Evolutionary conservation across 2,888 invertebrate genomes (phyloP), one percentile per base, ranked within the genome.

Genomic region (Volucella bombylans): DNA sequence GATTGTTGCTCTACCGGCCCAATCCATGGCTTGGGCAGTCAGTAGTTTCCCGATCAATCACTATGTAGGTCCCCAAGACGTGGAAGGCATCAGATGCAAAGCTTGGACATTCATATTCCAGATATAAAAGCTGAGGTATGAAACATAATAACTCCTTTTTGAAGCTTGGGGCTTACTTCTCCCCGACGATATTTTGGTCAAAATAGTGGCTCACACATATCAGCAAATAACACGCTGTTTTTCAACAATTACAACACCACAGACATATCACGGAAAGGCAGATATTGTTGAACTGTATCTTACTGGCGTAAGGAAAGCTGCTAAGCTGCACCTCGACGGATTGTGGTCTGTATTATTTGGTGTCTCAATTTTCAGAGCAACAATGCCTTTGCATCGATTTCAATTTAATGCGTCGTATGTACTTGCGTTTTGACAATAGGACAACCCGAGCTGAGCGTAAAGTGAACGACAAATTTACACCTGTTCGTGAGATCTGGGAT

Each of bases 261-360:
- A 67, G 52, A 65, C 38, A 39, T 77, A n/a, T n/a, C n/a, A n/a
- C n/a, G n/a, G n/a, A n/a, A n/a, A n/a, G n/a, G n/a, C n/a, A n/a
- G n/a, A n/a, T n/a, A n/a, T 69, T 61, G 54, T 77, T 49, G 77
- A 45, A 12, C 43, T 77, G 77, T 72, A n/a, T n/a, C n/a, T n/a
- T n/a, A n/a, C n/a, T n/a, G n/a, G n/a, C n/a, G n/a, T n/a, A n/a
- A n/a, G n/a, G n/a, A n/a, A n/a, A n/a, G n/a, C n/a, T n/a, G n/a
- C n/a, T n/a, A n/a, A n/a, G n/a, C n/a, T n/a, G n/a, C n/a, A n/a
- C n/a, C n/a, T n/a, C n/a, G n/a, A n/a, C n/a, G n/a, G n/a, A n/a
- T n/a, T n/a, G n/a, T n/a, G n/a, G n/a, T n/a, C n/a, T 23, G 18
- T 23, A 23, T 2, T 0, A 23, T 67, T 67, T 23, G 39, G 65